Evolutionary conservation across 2,888 invertebrate genomes (phyloP).

Genomic region (Lycaena phlaeas): DNA sequence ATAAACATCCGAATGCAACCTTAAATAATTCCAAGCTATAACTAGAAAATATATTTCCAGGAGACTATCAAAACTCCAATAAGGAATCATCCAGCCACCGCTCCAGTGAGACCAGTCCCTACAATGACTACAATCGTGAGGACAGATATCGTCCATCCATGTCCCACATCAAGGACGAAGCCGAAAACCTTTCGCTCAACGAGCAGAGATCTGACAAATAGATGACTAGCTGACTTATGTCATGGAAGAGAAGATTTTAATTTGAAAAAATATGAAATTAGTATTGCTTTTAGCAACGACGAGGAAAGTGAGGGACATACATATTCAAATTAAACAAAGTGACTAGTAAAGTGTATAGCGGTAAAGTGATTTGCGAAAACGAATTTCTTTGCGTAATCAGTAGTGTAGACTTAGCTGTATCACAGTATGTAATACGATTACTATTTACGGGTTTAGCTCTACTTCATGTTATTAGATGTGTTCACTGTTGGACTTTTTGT

Average conservation of each 20-base stretch:
- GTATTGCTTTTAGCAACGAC: no score
- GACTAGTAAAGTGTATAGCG: constrained; percentile 24
- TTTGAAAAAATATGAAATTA: no score
- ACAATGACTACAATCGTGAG: constrained; percentile 59
- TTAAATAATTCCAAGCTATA: no score
- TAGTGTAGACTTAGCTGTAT: constrained; percentile 28
- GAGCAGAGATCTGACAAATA: constrained; percentile 67
- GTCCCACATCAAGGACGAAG: constrained; percentile 64
- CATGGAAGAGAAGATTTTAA: no score
- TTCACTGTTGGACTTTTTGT: constrained; percentile 54
- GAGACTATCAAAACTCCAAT: constrained; percentile 50
- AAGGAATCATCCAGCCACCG: constrained; percentile 59
- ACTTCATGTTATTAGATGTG: constrained; percentile 59
- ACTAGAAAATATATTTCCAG: no score
- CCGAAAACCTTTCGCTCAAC: constrained; percentile 66
- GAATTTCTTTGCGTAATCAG: constrained; percentile 24
- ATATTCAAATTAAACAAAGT: constrained; percentile 14
- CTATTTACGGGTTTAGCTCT: constrained; percentile 67
- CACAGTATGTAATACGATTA: constrained; percentile 49
- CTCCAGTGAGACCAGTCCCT: constrained; percentile 58
- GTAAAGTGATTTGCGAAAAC: constrained; percentile 25
- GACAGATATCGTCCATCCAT: constrained; percentile 56
- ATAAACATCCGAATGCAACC: no score
- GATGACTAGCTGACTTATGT: no score
- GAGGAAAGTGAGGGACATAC: background rate